Base-by-base conservation (phyloP, 2,888 invertebrate genomes). In the Drosophila atripex region DNA sequence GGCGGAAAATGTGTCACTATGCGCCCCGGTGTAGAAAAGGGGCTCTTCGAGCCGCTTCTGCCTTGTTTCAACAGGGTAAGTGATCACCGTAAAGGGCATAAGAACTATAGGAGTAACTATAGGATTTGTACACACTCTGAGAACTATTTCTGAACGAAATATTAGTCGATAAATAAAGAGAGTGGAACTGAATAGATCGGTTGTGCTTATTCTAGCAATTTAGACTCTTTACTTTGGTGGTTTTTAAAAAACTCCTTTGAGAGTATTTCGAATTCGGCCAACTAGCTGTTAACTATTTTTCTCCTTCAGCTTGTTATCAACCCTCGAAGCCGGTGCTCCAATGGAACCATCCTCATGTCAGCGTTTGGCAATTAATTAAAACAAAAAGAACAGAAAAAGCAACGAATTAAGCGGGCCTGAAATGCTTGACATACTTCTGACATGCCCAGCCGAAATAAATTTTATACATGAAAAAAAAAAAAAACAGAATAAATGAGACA, bases 341-440 rank as follows among this genome's bases (percentile, higher is more conserved):
- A 70, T 82, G 80, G 71, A 86, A 85, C 88, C 87, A 85, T 74
- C 76, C 82, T 61, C 88, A 87, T 82, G 82, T 82, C 86, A 82
- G 41, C 86, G 78, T 74, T 47, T 72, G 85, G 87, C 87, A 78
- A 82, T 82, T 87, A 80, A 80, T 82, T 82, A 85, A 85, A 70
- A 59, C 53, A 35, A 59, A 59, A 53, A 60, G 39, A 60, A 60
- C 12, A 41, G 47, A 52, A 71, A 51, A 47, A 14, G 82, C 76
- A 76, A 77, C 84, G 88, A 90, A 89, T 90, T 89, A 90, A 86
- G 88, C 90, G 89, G 88, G 89, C 84, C 85, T 76, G 75, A 89
- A 89, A 86, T 85, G 88, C 87, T 88, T 89, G 89, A 90, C 90
- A 89, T 90, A 89, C 82, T 83, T 90, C 79, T 72, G 68, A 57